A percentile compares a stretch with the other conserved stretches of the same genome.
Conservation (phyloP, 1,140 invertebrate species). For the Diuraphis noxia region DNA sequence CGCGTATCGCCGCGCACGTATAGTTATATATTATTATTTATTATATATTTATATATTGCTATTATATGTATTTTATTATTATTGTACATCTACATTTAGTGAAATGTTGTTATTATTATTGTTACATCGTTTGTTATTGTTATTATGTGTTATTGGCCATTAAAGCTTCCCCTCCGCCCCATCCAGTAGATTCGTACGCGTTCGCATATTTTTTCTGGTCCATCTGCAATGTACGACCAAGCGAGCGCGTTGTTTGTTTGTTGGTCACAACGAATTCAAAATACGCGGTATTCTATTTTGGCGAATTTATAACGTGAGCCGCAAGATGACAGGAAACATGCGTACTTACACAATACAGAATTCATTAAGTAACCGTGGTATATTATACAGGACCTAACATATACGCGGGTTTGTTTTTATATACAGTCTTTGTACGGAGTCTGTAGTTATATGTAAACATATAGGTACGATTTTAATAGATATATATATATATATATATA, state of each 20-base stretch:
- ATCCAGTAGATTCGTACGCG: not conserved
- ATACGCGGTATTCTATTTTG: not conserved
- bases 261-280: not conserved
- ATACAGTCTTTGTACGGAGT: not conserved
- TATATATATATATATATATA: no score
- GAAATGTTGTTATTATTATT: not conserved
- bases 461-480: no score
- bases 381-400: not conserved
- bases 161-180: not conserved
- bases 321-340: not conserved
- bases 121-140: not conserved
- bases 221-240: not conserved
- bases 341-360: not conserved
- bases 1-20: no score
- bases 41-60: constrained; percentile 17
- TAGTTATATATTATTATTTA: not conserved
- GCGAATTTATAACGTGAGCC: not conserved
- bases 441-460: no score
- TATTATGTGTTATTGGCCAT: not conserved
- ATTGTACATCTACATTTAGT: not conserved
- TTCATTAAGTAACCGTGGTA: not conserved
- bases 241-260: not conserved
- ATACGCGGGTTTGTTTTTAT: not conserved
- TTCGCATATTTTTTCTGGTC: not conserved
- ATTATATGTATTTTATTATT: constrained; percentile 3